Percentiles rank a stretch among this genome's conserved stretches.
Evolutionary conservation across 2,797 vertebrate species (phyloP).

Genomic region (Trachurus trachurus): DNA sequence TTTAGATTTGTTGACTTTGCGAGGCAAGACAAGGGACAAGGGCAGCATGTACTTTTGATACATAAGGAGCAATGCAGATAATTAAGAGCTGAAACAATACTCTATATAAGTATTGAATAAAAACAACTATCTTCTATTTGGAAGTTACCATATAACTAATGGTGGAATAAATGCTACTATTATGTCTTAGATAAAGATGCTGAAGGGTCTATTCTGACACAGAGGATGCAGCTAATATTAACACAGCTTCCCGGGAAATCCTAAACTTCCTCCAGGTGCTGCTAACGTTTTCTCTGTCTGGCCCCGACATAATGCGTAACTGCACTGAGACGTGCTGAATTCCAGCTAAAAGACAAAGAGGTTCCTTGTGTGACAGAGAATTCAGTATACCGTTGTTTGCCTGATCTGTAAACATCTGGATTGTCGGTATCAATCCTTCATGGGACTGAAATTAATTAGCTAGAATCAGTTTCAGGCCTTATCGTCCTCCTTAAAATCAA

Average conservation of each 20-base stretch:
- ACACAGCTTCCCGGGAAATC: conserved; percentile 54
- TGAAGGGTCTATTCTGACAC: conserved; percentile 47
- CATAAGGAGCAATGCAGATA: not conserved
- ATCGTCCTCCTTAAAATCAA: not conserved
- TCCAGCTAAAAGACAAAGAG: conserved; percentile 7
- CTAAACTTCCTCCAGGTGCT: conserved; percentile 72
- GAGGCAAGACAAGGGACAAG: not conserved
- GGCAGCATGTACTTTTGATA: not conserved
- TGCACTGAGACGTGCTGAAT: conserved; percentile 7
- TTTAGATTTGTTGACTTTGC: too few species aligned
- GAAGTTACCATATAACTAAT: not conserved
- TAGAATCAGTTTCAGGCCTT: not conserved
- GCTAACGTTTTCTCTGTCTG: conserved; percentile 16
- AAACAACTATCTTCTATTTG: not conserved
- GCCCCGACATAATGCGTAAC: conserved; percentile 12
- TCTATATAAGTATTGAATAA: not conserved
- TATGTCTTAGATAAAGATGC: not conserved
- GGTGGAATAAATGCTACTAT: not conserved
- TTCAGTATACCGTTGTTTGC: not conserved
- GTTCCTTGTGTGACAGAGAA: not conserved
- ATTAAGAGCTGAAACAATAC: not conserved
- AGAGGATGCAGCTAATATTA: conserved; percentile 70
- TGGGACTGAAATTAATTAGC: not conserved
- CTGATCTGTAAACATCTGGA: not conserved
- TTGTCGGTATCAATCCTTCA: not conserved